These are phyloP conservation scores for Dysmachus trigonus DNA, from an alignment of 2,888 invertebrate species.

Conservation along the genomic window DNA sequence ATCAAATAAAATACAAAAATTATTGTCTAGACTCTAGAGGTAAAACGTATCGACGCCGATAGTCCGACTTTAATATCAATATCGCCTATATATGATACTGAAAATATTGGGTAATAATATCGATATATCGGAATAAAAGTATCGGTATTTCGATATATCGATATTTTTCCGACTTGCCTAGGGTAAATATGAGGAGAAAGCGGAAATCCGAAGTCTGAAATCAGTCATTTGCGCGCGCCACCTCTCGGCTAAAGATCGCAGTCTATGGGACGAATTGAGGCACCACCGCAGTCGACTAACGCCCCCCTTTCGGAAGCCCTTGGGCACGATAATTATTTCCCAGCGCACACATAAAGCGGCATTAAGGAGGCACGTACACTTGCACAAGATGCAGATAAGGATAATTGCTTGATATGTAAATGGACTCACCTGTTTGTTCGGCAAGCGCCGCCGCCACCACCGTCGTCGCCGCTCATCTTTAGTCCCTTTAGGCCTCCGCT, in stretches of 20 bases:
- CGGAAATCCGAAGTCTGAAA: slow-evolving; percentile 1
- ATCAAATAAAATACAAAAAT: too few relatives aligned
- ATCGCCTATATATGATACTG: too few relatives aligned
- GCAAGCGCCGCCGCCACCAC: neutral
- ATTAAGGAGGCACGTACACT: slow-evolving; percentile 31
- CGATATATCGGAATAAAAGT: too few relatives aligned
- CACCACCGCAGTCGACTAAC: neutral
- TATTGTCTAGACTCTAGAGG: too few relatives aligned
- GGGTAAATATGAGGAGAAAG: neutral
- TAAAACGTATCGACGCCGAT: too few relatives aligned
- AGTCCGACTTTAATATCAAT: too few relatives aligned
- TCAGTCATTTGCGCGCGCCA: slow-evolving; percentile 24
- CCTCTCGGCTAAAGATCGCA: neutral
- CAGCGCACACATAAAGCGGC: neutral
- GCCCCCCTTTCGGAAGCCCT: slow-evolving; percentile 25
- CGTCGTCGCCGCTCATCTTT: neutral
- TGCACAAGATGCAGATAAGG: slow-evolving; percentile 40
- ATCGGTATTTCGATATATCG: too few relatives aligned
- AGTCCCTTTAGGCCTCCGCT: neutral
- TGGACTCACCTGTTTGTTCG: slow-evolving; percentile 36
- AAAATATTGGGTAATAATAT: too few relatives aligned
- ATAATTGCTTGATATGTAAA: slow-evolving; percentile 42
- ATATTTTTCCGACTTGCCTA: too few relatives aligned
- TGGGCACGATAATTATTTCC: slow-evolving; percentile 15
- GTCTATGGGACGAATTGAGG: neutral